Percentiles rank a stretch among this genome's conserved stretches.
phyloP scores from a whole-genome alignment of 2,113 vertebrate genomes.

The Thryonomys swinderianus region DNA sequence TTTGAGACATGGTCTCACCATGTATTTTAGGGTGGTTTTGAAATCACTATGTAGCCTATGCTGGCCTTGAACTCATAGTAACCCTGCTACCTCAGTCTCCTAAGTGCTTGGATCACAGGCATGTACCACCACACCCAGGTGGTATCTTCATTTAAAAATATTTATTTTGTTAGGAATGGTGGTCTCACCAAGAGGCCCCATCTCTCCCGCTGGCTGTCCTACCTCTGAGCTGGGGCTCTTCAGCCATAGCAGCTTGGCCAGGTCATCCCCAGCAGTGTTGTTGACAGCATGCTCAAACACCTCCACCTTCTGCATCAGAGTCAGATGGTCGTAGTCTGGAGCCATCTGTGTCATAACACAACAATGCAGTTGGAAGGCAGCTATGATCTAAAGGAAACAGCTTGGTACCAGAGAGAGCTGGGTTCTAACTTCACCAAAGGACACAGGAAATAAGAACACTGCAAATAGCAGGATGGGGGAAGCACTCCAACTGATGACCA shows the following conservation, averaged over 20 bases:
- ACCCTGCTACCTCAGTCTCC: not conserved
- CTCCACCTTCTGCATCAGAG: slow-evolving; percentile 99
- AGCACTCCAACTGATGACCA: not conserved
- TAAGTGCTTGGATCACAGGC: not conserved
- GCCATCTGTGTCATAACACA: slow-evolving; percentile 92
- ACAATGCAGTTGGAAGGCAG: not conserved
- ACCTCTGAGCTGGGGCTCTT: slow-evolving; percentile 99
- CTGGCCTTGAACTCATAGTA: not conserved
- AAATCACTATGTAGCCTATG: not conserved
- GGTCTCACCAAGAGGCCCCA: not conserved
- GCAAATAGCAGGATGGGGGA: no score
- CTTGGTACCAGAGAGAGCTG: not conserved
- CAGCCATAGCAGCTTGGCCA: slow-evolving; percentile 97
- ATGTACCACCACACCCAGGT: not conserved
- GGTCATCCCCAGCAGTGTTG: slow-evolving; percentile 98
- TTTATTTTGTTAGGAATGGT: not conserved
- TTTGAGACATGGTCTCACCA: not conserved
- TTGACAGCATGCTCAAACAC: slow-evolving; percentile 99
- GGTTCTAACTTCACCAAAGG: not conserved
- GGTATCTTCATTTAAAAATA: not conserved
- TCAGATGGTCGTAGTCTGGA: slow-evolving; percentile 98
- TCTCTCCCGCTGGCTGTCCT: not conserved
- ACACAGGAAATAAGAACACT: not conserved
- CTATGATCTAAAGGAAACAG: not conserved
- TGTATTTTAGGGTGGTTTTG: not conserved